These are phyloP conservation scores for Dicrostonyx torquatus DNA, from an alignment of 2,797 vertebrate species.

Conservation along the genomic window DNA sequence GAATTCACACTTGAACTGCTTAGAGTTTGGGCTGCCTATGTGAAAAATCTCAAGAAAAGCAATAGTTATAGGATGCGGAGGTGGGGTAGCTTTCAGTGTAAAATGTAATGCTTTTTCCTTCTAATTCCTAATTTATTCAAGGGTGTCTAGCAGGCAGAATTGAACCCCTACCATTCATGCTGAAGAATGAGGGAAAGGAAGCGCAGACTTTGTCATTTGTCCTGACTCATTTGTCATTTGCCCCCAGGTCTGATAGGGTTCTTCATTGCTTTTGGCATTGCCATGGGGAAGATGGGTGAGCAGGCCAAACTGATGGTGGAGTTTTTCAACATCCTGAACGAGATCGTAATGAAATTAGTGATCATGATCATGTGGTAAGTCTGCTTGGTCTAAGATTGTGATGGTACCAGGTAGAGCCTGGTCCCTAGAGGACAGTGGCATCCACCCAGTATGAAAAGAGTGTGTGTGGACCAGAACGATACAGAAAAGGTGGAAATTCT, in stretches of 20 bases:
- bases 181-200: not conserved
- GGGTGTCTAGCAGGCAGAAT: not conserved
- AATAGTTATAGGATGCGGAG: not conserved
- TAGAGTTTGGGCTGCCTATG: not conserved
- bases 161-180: not conserved
- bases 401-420: not conserved
- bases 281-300: conserved; percentile 99
- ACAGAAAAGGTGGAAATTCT: not conserved
- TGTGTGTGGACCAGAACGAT: not conserved
- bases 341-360: conserved; percentile 99
- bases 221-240: conserved; percentile 70
- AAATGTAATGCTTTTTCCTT: not conserved
- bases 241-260: conserved; percentile 97
- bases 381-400: not conserved
- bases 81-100: not conserved
- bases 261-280: conserved; percentile 99
- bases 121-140: conserved; percentile 14
- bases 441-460: not conserved
- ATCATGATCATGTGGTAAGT: conserved; percentile 99
- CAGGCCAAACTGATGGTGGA: conserved; percentile 98
- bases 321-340: conserved; percentile 99
- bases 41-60: conserved; percentile 32
- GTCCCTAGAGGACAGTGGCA: not conserved
- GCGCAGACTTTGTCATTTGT: not conserved
- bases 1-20: not conserved